Evolutionary conservation across 2,113 vertebrate genomes (phyloP).

Genomic region (Hippoglossus stenolepis): DNA sequence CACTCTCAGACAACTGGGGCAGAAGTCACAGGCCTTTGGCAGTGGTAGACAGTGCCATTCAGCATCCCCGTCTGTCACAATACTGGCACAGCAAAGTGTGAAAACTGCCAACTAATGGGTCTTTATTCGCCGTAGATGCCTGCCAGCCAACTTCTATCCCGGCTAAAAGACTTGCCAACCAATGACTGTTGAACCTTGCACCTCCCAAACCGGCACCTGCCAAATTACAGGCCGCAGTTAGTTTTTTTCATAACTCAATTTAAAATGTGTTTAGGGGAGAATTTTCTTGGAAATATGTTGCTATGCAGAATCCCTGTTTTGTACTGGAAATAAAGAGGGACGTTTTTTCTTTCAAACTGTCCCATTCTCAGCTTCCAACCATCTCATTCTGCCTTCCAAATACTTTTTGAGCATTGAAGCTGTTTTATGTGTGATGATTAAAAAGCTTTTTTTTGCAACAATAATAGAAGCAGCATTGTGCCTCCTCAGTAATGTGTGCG

Average conservation of each 20-base stretch:
- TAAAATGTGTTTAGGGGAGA: conserved; percentile 20
- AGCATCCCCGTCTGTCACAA: conserved; percentile 70
- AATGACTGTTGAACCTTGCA: conserved; percentile 39
- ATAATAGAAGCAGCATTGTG: too few species aligned
- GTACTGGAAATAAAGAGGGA: not conserved
- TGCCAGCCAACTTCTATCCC: conserved; percentile 42
- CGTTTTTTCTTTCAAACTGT: conserved; percentile 5
- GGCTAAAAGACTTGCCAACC: conserved; percentile 36
- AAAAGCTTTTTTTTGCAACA: too few species aligned
- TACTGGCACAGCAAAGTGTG: conserved; percentile 47
- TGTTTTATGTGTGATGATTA: too few species aligned
- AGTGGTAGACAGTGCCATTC: conserved; percentile 37
- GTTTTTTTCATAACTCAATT: not conserved
- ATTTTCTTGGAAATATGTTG: conserved; percentile 30
- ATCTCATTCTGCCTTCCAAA: too few species aligned
- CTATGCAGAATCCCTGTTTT: conserved; percentile 25
- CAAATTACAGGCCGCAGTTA: conserved; percentile 18
- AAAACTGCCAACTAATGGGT: conserved; percentile 55
- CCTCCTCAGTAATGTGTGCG: too few species aligned
- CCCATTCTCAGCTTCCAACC: conserved; percentile 1
- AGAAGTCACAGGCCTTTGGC: conserved; percentile 67
- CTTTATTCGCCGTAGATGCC: conserved; percentile 35
- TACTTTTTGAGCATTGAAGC: too few species aligned
- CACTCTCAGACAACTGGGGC: conserved; percentile 57
- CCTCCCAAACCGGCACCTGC: conserved; percentile 24